Evolutionary conservation across 2,113 vertebrate genomes (phyloP), one percentile per base, ranked within the genome.

Genomic region (Lynx canadensis): DNA sequence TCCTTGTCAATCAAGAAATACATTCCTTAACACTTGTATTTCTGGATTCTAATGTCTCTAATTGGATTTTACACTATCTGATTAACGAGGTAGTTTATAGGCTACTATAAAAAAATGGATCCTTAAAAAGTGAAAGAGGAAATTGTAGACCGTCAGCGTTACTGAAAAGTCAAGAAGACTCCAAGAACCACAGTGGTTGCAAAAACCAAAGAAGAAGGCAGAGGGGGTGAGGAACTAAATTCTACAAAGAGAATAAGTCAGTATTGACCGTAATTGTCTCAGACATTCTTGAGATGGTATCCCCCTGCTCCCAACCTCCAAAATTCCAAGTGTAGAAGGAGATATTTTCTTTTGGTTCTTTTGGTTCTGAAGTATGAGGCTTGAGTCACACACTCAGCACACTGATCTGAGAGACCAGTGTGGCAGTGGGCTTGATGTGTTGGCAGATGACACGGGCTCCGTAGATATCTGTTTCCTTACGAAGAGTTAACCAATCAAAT

Each of bases 1-100:
- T 99, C 98, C 98, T 99, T 99, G 99, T 99, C 99, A 99, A 99
- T 99, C 99, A 99, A 99, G 99, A 99, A 99, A 99, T 98, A 99
- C 98, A 99, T 99, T 99, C 98, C 98, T 99, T 99, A 99, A 99
- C 99, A 98, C 98, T 99, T 99, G 99, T 99, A 98, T 99, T 99
- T 99, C 98, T 99, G 98, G 98, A 99, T 99, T 99, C 98, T 99
- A 98, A 99, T 99, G 98, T 97, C 98, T 99, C 98, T 99, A 99
- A 99, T 99, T 99, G 98, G 98, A 99, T 99, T 99, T 99, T 99
- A 99, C 98, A 99, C 98, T 99, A 99, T 98, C 98, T 98, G 98
- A 99, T 99, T 99, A 99, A 99, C 36, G 97, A 98, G 69, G 94
- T 98, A 98, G 98, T 99, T 99, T 99, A 99, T 98, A 98, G 98